phyloP scores from a whole-genome alignment of 2,888 invertebrate species.

The Abscondita cerata region DNA sequence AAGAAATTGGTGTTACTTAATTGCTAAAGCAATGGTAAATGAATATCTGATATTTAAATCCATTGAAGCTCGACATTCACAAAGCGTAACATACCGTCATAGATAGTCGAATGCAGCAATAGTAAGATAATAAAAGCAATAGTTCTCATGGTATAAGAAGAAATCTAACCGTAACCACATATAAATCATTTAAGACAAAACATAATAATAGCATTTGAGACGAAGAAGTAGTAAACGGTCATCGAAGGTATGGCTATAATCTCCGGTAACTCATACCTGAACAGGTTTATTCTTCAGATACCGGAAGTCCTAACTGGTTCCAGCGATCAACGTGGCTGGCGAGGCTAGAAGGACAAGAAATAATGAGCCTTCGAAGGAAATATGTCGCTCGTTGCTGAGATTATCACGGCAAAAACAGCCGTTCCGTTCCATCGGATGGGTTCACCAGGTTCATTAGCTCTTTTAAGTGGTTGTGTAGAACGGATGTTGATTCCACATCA shows the following conservation, averaged over 20 bases:
- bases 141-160: constrained; percentile 33
- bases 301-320: constrained; percentile 57
- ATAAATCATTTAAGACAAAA: constrained; percentile 39
- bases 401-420: constrained; percentile 40
- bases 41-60: constrained; percentile 14
- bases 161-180: constrained; percentile 37
- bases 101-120: background rate
- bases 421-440: constrained; percentile 45
- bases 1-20: too few species aligned
- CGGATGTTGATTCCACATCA: constrained; percentile 36
- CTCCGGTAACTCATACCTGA: constrained; percentile 38
- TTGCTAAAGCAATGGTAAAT: constrained; percentile 1
- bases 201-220: constrained; percentile 30
- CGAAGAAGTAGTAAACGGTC: constrained; percentile 32
- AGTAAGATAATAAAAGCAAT: constrained; percentile 20
- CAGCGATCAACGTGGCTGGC: constrained; percentile 58
- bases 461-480: constrained; percentile 35
- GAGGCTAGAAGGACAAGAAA: constrained; percentile 57
- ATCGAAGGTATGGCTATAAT: constrained; percentile 39
- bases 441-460: constrained; percentile 48
- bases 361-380: constrained; percentile 56
- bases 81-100: constrained; percentile 17
- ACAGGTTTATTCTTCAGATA: constrained; percentile 36
- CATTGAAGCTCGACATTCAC: constrained; percentile 14
- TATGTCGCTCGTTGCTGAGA: constrained; percentile 49